Evolutionary conservation across 2,797 vertebrate species (phyloP).

Genomic region (Triplophysa yarkandensis): DNA sequence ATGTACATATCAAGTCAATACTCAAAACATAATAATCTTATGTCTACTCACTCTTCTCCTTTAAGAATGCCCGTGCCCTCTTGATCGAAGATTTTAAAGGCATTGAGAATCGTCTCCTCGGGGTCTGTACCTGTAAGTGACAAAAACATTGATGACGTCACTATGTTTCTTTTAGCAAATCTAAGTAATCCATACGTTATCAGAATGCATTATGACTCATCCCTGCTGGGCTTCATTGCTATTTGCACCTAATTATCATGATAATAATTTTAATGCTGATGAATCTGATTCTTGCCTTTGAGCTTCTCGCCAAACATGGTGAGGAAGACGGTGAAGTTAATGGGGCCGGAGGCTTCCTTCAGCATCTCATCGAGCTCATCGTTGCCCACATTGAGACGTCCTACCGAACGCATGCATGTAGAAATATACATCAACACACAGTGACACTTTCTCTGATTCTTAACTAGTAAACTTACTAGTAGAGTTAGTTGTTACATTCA

Average conservation of each 20-base stretch:
- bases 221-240: constrained; percentile 12
- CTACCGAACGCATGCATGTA: constrained; percentile 62
- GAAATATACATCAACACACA: constrained; percentile 41
- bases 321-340: constrained; percentile 91
- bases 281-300: constrained; percentile 76
- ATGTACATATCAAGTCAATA: too few species aligned
- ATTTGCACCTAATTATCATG: constrained; percentile 31
- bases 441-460: constrained; percentile 3
- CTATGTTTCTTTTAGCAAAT: background rate
- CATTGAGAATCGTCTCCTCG: constrained; percentile 88
- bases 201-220: background rate
- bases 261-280: constrained; percentile 36
- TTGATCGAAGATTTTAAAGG: constrained; percentile 89
- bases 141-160: constrained; percentile 9
- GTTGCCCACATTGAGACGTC: constrained; percentile 86
- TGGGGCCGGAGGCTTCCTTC: constrained; percentile 85
- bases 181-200: background rate
- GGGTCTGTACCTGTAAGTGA: constrained; percentile 82
- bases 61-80: constrained; percentile 85
- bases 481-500: background rate
- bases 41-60: constrained; percentile 85
- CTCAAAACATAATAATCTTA: background rate
- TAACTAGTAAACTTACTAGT: too few species aligned
- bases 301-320: constrained; percentile 93
- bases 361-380: constrained; percentile 90